phyloP scores from a whole-genome alignment of 1,140 invertebrate genomes.

The Lordiphosa mommai region DNA sequence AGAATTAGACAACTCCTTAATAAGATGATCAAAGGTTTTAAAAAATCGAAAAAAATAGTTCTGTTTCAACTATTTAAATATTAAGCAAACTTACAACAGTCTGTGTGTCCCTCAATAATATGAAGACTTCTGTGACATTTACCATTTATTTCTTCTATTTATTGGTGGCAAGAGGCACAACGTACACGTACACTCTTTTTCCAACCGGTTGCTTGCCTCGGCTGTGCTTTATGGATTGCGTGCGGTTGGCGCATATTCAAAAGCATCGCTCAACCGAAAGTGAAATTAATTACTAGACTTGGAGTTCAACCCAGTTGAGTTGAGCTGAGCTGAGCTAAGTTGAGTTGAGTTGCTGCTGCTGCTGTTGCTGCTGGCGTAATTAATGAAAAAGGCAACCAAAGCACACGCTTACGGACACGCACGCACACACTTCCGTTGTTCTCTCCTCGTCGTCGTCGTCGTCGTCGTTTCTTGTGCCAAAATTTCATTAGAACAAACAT shows the following conservation, averaged over 20 bases:
- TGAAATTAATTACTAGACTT: conserved; percentile 70
- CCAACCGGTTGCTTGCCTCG: too few relatives aligned
- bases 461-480: conserved; percentile 41
- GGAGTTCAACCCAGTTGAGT: conserved; percentile 1
- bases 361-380: conserved; percentile 43
- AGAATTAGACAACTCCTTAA: too few relatives aligned
- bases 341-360: conserved; percentile 6
- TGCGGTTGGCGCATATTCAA: conserved; percentile 59
- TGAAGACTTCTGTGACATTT: too few relatives aligned
- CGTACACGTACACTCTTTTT: too few relatives aligned
- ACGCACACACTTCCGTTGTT: not conserved
- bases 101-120: too few relatives aligned
- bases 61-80: too few relatives aligned
- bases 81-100: too few relatives aligned
- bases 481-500: conserved; percentile 53
- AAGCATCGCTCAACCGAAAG: conserved; percentile 72
- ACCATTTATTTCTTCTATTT: too few relatives aligned
- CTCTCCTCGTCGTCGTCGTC: not conserved
- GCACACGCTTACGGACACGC: conserved; percentile 8
- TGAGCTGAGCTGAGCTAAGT: conserved; percentile 19
- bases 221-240: conserved; percentile 45
- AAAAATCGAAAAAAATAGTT: too few relatives aligned
- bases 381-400: conserved; percentile 49
- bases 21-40: too few relatives aligned
- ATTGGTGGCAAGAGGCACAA: too few relatives aligned